Conservation (phyloP, 2,113 vertebrate species). For the Alosa alosa region DNA sequence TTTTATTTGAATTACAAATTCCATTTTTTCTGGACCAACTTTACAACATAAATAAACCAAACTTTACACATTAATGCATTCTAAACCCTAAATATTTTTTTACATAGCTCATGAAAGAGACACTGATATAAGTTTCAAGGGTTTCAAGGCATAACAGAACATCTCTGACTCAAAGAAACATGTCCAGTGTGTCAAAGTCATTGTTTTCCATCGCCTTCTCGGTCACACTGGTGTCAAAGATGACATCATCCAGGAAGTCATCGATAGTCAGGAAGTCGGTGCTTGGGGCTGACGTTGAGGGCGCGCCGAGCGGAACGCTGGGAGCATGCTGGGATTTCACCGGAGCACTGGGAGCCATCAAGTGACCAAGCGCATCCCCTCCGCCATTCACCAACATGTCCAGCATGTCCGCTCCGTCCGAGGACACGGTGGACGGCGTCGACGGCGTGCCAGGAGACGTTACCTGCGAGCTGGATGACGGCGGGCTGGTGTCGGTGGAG, state of each 20-base stretch:
- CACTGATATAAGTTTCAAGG: too few relatives aligned
- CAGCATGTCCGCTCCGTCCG: slow-evolving; percentile 73
- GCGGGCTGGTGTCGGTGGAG: slow-evolving; percentile 54
- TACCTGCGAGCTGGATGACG: slow-evolving; percentile 74
- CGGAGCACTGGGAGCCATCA: slow-evolving; percentile 47
- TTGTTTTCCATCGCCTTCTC: slow-evolving; percentile 67
- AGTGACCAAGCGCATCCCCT: neutral
- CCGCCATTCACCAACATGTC: slow-evolving; percentile 68
- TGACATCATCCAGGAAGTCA: slow-evolving; percentile 80
- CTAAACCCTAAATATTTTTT: too few relatives aligned
- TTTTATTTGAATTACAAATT: too few relatives aligned
- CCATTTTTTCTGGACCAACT: too few relatives aligned
- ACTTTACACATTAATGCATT: too few relatives aligned
- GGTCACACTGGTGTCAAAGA: slow-evolving; percentile 67
- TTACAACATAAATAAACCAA: too few relatives aligned
- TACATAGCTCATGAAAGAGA: too few relatives aligned
- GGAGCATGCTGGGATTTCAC: slow-evolving; percentile 45
- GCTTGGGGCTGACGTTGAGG: slow-evolving; percentile 36
- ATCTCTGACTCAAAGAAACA: slow-evolving; percentile 72
- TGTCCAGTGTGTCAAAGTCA: slow-evolving; percentile 79
- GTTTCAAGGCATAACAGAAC: neutral
- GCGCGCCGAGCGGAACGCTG: slow-evolving; percentile 26
- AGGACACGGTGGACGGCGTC: slow-evolving; percentile 65
- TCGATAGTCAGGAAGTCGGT: slow-evolving; percentile 54
- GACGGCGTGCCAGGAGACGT: slow-evolving; percentile 73